Conservation (phyloP, 2,888 invertebrate genomes). For the Tubulanus polymorphus region DNA sequence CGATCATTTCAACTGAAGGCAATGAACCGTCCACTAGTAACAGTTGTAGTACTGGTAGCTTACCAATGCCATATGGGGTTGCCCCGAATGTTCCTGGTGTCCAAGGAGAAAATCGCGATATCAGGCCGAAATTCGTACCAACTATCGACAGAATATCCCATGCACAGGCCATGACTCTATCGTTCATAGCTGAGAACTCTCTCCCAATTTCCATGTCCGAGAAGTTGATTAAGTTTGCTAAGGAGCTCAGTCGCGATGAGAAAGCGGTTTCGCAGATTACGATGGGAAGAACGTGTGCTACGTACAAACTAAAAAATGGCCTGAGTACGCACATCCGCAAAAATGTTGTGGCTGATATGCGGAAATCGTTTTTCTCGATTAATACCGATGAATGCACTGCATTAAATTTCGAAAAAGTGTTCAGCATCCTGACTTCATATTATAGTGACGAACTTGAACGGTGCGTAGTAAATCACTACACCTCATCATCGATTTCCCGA, state of each 20-base stretch:
- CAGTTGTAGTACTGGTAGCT: too few relatives aligned
- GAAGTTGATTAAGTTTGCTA: conserved; percentile 16
- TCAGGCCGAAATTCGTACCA: too few relatives aligned
- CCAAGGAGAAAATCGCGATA: too few relatives aligned
- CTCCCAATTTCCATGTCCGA: conserved; percentile 16
- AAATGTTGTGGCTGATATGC: conserved; percentile 1
- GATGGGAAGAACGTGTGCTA: conserved; percentile 13
- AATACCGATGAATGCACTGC: conserved; percentile 22
- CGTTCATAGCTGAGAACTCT: conserved; percentile 15
- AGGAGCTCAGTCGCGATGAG: conserved; percentile 13
- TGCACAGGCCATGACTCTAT: conserved; percentile 13
- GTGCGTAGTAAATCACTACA: background rate
- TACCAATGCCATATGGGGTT: too few relatives aligned
- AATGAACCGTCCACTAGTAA: too few relatives aligned
- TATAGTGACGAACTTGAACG: background rate
- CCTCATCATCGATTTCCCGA: background rate
- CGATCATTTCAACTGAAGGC: too few relatives aligned
- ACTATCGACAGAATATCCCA: conserved; percentile 12
- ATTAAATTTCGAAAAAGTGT: conserved; percentile 12
- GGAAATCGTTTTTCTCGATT: conserved; percentile 7
- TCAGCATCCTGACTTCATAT: background rate
- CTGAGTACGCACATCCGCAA: conserved; percentile 5
- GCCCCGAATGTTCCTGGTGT: too few relatives aligned
- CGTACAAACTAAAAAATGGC: conserved; percentile 13
- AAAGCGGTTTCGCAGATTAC: conserved; percentile 15